Base-by-base conservation (phyloP, 2,797 vertebrate species). In the Melanotaenia boesemani region DNA sequence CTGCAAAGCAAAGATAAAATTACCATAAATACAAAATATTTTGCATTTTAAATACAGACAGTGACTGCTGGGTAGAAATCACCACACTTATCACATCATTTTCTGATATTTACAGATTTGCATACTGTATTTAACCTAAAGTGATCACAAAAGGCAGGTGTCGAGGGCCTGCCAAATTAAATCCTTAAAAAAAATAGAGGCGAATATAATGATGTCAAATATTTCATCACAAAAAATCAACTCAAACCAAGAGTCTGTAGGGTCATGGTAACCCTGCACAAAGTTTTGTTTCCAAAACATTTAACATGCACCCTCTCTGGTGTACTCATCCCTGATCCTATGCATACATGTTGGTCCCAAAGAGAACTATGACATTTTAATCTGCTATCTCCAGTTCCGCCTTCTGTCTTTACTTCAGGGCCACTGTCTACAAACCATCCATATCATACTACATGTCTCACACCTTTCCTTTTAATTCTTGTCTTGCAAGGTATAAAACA, bases 1-100 rank as follows among this genome's bases (percentile, higher is more conserved):
- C 84, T 91, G 86, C 78, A 75, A 81, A 79, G 63, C 56, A 77
- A 81, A 89, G 80, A 91, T 88, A 89, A 83, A 82, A 80, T 84
- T 71, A 63, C 71, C 83, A 73, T 85, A 81, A 85, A 87, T 76
- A 77, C 56, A 73, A 80, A 84, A 84, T 67, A 77, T 79, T 81
- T 68, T 56, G 65, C 60, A 74, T 67, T 79, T 68, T 74, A 66
- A 88, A 86, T 65, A 26, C 79, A 75, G 60, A 54, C 37, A n/a
- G 18, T 61, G 67, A 74, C 26, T 75, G 34, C 62, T 69, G 41
- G 69, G 18, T 28, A 61, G 32, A 74, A 74, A 74, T 74, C 28
- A 74, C 6, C 39, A 28, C 37, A 70, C 24, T 48, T 76, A 72
- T 77, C 4, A 55, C 39, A 12, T 39, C 54, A 52, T 67, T 62